Conservation (phyloP, 1,140 invertebrate species). For the Venturia canescens region DNA sequence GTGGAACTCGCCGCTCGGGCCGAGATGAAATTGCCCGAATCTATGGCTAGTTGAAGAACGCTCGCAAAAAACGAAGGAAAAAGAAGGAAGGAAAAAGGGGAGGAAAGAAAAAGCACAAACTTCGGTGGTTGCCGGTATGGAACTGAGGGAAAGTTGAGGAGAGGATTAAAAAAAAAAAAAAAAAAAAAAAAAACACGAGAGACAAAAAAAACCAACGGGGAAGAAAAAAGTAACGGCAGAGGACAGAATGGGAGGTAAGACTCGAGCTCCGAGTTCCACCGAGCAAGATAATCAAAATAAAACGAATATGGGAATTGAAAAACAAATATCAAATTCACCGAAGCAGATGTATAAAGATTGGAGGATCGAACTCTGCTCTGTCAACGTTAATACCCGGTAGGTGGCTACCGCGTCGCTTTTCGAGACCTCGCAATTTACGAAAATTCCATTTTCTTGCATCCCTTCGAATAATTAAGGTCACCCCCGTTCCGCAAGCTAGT, state of each 20-base stretch:
- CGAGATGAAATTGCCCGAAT: slow-evolving; percentile 71
- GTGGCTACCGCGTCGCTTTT: too few species aligned
- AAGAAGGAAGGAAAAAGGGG: slow-evolving; percentile 47
- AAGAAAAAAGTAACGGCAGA: slow-evolving; percentile 35
- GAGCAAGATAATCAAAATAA: slow-evolving; percentile 7
- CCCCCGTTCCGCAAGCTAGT: too few species aligned
- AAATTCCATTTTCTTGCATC: too few species aligned
- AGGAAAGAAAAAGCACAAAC: slow-evolving; percentile 32
- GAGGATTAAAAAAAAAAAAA: not conserved
- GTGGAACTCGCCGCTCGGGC: slow-evolving; percentile 54
- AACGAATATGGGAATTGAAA: not conserved
- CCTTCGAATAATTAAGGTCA: too few species aligned
- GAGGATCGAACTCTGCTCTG: too few species aligned
- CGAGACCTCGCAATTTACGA: too few species aligned
- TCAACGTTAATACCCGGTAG: too few species aligned
- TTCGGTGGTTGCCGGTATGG: slow-evolving; percentile 43
- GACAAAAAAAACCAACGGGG: too few species aligned
- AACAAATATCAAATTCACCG: slow-evolving; percentile 11
- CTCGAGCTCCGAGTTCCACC: slow-evolving; percentile 5
- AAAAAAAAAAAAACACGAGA: too few species aligned
- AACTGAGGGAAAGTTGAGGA: slow-evolving; percentile 47
- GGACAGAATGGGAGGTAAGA: slow-evolving; percentile 42
- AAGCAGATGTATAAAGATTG: slow-evolving; percentile 2
- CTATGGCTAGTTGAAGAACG: slow-evolving; percentile 58
- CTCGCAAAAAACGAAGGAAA: slow-evolving; percentile 49